A percentile compares a stretch with the other conserved stretches of the same genome.
Conservation (phyloP, 2,888 invertebrate species). For the Coleophora deauratella region DNA sequence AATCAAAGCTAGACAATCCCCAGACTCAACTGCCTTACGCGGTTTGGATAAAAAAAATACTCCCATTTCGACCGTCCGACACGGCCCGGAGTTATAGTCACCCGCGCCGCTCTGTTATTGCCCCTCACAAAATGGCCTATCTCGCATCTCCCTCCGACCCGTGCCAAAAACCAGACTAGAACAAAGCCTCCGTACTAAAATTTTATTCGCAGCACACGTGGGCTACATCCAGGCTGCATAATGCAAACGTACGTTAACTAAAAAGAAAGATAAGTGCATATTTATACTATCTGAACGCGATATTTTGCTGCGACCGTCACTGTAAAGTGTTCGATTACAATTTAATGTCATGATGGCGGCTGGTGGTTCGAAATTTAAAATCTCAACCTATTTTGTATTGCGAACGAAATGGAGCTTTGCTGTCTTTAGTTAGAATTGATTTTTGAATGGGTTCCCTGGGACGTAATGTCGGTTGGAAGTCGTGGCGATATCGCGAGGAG, state of each 20-base stretch:
- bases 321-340: conserved; percentile 73
- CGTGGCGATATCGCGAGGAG: conserved; percentile 31
- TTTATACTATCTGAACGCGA: conserved; percentile 66
- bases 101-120: conserved; percentile 50
- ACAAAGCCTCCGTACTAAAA: conserved; percentile 67
- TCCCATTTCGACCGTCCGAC: conserved; percentile 39
- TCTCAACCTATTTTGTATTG: conserved; percentile 27
- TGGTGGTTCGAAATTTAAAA: conserved; percentile 48
- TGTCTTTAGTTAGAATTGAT: conserved; percentile 10
- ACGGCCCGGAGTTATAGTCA: conserved; percentile 48
- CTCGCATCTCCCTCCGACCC: conserved; percentile 37
- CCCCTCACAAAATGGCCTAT: conserved; percentile 50
- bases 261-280: conserved; percentile 73
- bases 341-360: conserved; percentile 65
- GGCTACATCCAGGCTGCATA: conserved; percentile 52
- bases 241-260: conserved; percentile 68
- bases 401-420: conserved; percentile 24
- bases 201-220: conserved; percentile 71
- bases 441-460: conserved; percentile 9
- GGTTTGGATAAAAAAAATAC: conserved; percentile 46
- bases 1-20: conserved; percentile 35
- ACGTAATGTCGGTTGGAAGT: conserved; percentile 19
- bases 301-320: conserved; percentile 65
- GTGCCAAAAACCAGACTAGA: conserved; percentile 40
- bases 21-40: conserved; percentile 26